Evolutionary conservation across 2,888 invertebrate species (phyloP).

Genomic region (Euphydryas editha): DNA sequence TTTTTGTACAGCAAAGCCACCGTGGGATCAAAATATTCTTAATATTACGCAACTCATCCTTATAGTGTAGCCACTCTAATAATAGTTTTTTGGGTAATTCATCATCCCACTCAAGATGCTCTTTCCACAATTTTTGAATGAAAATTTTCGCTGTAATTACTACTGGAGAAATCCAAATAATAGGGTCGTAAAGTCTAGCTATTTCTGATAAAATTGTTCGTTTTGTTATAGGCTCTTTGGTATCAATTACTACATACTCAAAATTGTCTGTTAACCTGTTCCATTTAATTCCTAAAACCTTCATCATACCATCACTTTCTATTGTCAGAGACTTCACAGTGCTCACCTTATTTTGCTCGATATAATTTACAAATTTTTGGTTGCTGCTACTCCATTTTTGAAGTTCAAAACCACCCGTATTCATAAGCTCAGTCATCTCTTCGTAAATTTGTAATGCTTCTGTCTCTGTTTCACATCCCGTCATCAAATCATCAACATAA

Average conservation of each 20-base stretch:
- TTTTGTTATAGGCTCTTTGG: too few species aligned
- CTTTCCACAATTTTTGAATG: slow-evolving; percentile 44
- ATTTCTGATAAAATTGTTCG: too few species aligned
- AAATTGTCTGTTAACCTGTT: slow-evolving; percentile 42
- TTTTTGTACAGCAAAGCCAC: slow-evolving; percentile 28
- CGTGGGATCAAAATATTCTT: slow-evolving; percentile 34
- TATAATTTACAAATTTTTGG: slow-evolving; percentile 34
- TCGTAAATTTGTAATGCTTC: not conserved
- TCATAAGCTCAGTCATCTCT: not conserved
- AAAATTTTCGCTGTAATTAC: slow-evolving; percentile 39
- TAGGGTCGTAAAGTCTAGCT: slow-evolving; percentile 48
- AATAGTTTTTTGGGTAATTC: slow-evolving; percentile 24
- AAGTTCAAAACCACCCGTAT: not conserved
- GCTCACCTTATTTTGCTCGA: slow-evolving; percentile 19
- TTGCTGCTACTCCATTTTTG: not conserved
- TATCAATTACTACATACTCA: slow-evolving; percentile 39
- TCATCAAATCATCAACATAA: not conserved
- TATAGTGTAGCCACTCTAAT: slow-evolving; percentile 33
- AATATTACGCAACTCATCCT: slow-evolving; percentile 23
- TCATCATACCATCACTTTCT: slow-evolving; percentile 38
- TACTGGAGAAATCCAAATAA: slow-evolving; percentile 47
- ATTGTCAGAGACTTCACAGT: slow-evolving; percentile 23
- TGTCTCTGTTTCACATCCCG: not conserved
- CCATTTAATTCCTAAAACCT: slow-evolving; percentile 47
- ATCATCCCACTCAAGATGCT: slow-evolving; percentile 40